These are phyloP conservation scores for Collichthys lucidus DNA, from an alignment of 2,113 vertebrate species.

Conservation along the genomic window DNA sequence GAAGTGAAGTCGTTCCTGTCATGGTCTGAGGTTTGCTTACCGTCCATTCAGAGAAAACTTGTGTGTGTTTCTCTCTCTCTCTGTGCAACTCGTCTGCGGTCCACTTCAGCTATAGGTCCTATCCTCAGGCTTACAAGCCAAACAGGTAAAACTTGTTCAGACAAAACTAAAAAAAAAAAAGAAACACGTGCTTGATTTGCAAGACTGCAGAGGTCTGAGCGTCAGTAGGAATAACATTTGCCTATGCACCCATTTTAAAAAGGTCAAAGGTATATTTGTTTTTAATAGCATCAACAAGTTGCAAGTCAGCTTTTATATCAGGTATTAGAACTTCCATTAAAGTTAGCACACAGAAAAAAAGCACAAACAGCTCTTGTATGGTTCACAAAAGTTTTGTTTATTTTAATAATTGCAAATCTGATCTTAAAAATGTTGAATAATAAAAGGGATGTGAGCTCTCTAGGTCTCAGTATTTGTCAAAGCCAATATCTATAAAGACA, in stretches of 20 bases:
- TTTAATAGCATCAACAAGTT: not conserved
- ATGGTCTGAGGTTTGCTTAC: not conserved
- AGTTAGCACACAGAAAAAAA: not conserved
- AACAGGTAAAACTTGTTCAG: constrained; percentile 66
- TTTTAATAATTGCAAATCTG: constrained; percentile 80
- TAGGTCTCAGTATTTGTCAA: constrained; percentile 54
- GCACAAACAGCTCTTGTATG: constrained; percentile 17
- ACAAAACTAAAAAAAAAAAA: not conserved
- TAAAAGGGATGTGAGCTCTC: constrained; percentile 71
- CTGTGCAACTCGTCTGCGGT: not conserved
- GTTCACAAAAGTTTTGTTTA: constrained; percentile 80
- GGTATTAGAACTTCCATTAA: too few relatives aligned
- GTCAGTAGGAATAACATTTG: not conserved
- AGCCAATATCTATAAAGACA: constrained; percentile 63
- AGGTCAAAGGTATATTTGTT: not conserved
- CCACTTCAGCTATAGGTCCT: not conserved
- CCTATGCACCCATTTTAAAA: not conserved
- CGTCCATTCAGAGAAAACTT: constrained; percentile 62
- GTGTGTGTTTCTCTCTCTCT: not conserved
- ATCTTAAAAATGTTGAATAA: constrained; percentile 79
- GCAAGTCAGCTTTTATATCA: not conserved
- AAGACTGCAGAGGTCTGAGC: not conserved
- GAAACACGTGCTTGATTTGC: not conserved
- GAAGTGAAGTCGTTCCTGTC: not conserved
- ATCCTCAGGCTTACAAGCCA: not conserved